phyloP scores from a whole-genome alignment of 2,113 vertebrate species.

The Excalfactoria chinensis region DNA sequence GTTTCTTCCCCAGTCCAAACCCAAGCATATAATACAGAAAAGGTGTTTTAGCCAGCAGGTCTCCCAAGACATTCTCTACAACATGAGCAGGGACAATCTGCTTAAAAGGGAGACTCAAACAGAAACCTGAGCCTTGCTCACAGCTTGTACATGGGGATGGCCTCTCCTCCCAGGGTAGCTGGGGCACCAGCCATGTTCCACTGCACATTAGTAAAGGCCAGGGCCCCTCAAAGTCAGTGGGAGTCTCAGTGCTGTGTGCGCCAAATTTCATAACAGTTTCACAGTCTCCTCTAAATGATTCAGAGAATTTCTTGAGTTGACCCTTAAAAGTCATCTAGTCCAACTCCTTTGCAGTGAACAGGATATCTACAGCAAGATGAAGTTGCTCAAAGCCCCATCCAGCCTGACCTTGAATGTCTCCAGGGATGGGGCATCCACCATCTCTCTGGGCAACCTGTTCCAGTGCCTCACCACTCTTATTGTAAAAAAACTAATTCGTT shows the following conservation, averaged over 20 bases:
- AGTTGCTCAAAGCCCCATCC: too few species aligned
- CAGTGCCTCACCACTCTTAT: too few species aligned
- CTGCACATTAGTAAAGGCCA: neutral
- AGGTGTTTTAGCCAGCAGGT: neutral
- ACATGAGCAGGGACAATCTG: neutral
- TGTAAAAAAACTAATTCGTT: too few species aligned
- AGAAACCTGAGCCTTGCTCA: neutral
- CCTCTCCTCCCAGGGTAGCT: neutral
- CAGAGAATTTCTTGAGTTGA: too few species aligned
- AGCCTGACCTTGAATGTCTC: too few species aligned
- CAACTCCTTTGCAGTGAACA: too few species aligned
- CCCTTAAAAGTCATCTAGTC: too few species aligned
- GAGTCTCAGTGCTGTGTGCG: neutral
- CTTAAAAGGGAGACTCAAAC: neutral
- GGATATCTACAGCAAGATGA: too few species aligned
- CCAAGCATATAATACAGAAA: neutral
- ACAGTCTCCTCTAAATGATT: neutral
- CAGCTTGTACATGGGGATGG: neutral
- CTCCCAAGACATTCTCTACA: neutral
- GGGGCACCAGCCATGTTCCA: fast-evolving
- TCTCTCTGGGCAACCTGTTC: too few species aligned
- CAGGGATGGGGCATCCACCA: too few species aligned
- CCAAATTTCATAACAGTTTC: neutral
- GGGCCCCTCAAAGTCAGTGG: fast-evolving
- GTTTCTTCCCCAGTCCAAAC: neutral